Conservation (phyloP, 2,888 invertebrate genomes). For the Hecatera dysodea region DNA sequence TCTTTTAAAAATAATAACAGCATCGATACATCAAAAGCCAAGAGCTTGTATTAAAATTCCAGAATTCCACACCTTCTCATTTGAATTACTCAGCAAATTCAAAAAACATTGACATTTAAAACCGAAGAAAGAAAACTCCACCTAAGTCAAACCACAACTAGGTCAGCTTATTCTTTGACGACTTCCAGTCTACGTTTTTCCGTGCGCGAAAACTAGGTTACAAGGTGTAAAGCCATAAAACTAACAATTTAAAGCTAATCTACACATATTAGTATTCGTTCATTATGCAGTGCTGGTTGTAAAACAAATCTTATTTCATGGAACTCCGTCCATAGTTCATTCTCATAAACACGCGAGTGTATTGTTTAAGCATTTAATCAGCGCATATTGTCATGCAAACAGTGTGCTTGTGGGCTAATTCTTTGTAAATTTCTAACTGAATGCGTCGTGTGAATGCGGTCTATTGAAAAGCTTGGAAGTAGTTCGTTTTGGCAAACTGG, state of each 20-base stretch:
- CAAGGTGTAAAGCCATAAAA: conserved; percentile 49
- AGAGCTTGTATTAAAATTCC: not conserved
- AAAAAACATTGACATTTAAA: conserved; percentile 17
- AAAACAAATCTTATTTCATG: conserved; percentile 39
- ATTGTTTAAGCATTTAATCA: conserved; percentile 58
- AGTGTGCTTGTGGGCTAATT: conserved; percentile 34
- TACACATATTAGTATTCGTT: conserved; percentile 21
- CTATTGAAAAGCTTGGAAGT: conserved; percentile 16
- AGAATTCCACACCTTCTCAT: not conserved
- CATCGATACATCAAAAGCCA: no score
- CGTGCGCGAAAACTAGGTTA: conserved; percentile 44
- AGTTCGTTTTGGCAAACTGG: conserved; percentile 4
- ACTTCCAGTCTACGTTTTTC: conserved; percentile 42
- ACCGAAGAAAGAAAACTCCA: conserved; percentile 7
- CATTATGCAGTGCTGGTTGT: conserved; percentile 34
- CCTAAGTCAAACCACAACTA: conserved; percentile 10
- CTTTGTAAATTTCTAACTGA: conserved; percentile 13
- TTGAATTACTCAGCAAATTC: conserved; percentile 2
- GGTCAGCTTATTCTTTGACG: conserved; percentile 19
- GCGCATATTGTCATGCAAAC: conserved; percentile 57
- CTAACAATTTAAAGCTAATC: conserved; percentile 34
- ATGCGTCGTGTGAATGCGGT: not conserved
- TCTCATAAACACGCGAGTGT: conserved; percentile 57
- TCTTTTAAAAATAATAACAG: not conserved
- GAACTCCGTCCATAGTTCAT: conserved; percentile 22